Conservation (phyloP, 2,113 vertebrate genomes). For the Varanus komodoensis region DNA sequence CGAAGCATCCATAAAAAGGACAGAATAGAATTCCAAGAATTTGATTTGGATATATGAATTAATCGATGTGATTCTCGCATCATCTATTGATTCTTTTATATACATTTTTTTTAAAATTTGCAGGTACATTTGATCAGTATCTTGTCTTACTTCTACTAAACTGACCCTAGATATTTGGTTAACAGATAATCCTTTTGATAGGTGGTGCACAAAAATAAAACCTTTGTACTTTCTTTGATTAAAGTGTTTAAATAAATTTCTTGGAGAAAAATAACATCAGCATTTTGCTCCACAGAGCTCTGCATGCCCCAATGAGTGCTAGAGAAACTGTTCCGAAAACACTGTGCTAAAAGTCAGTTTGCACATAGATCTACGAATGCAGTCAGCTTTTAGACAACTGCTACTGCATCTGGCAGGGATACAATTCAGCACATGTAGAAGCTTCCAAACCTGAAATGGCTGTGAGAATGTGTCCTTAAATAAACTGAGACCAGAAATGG, state of each 20-base stretch:
- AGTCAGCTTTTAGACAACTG: background rate
- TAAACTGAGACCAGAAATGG: slow-evolving; percentile 51
- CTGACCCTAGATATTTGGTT: background rate
- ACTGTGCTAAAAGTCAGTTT: background rate
- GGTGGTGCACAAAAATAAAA: background rate
- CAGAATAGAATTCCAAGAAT: background rate
- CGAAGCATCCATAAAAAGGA: background rate
- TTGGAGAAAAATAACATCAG: background rate
- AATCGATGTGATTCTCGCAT: background rate
- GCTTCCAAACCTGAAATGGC: background rate
- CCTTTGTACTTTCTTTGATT: background rate
- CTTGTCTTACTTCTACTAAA: background rate
- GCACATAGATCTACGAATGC: background rate
- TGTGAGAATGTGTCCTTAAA: slow-evolving; percentile 37
- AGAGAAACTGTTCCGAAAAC: background rate
- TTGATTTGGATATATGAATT: background rate
- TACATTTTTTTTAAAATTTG: background rate
- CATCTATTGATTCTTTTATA: background rate
- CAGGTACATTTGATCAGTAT: background rate
- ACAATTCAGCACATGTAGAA: background rate
- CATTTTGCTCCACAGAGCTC: background rate
- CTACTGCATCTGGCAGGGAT: background rate
- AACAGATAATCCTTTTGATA: background rate
- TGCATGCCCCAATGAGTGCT: background rate
- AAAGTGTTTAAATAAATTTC: background rate